phyloP scores from a whole-genome alignment of 2,888 invertebrate species.

The Pristionchus mayeri region DNA sequence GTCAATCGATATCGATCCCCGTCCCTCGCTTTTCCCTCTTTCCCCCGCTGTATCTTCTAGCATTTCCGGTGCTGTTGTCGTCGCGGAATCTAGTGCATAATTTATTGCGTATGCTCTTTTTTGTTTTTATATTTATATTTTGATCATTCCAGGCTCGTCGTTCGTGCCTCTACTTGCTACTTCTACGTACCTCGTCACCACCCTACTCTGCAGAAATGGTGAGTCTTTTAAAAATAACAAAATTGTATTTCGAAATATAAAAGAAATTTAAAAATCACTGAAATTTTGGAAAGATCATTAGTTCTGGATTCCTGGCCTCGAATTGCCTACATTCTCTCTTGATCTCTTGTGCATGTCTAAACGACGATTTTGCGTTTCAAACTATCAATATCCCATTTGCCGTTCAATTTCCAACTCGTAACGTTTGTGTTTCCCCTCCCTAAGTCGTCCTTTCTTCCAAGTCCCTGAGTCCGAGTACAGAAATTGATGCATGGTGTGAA shows the following conservation, averaged over 20 bases:
- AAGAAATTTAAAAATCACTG: too few relatives aligned
- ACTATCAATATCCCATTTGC: background rate
- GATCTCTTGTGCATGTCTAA: conserved; percentile 46
- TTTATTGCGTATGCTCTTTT: too few relatives aligned
- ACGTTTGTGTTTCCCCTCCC: conserved; percentile 22
- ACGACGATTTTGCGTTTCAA: conserved; percentile 6
- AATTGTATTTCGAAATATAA: too few relatives aligned
- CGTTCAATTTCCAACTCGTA: background rate
- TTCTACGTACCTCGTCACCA: background rate
- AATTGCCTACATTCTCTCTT: too few relatives aligned
- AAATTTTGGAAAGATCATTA: too few relatives aligned
- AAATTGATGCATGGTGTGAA: conserved; percentile 34
- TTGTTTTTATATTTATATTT: too few relatives aligned
- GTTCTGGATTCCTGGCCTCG: too few relatives aligned
- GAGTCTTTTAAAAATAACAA: background rate
- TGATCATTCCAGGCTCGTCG: conserved; percentile 44
- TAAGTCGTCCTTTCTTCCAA: background rate
- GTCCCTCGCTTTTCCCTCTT: background rate
- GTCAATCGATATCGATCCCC: too few relatives aligned
- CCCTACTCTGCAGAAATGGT: conserved; percentile 1
- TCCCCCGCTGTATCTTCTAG: background rate
- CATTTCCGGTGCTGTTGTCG: background rate
- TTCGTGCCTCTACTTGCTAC: conserved; percentile 22
- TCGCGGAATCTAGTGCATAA: too few relatives aligned
- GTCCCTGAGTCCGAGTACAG: background rate